Base-by-base conservation (phyloP, 2,888 invertebrate species). In the Syrphus vitripennis region DNA sequence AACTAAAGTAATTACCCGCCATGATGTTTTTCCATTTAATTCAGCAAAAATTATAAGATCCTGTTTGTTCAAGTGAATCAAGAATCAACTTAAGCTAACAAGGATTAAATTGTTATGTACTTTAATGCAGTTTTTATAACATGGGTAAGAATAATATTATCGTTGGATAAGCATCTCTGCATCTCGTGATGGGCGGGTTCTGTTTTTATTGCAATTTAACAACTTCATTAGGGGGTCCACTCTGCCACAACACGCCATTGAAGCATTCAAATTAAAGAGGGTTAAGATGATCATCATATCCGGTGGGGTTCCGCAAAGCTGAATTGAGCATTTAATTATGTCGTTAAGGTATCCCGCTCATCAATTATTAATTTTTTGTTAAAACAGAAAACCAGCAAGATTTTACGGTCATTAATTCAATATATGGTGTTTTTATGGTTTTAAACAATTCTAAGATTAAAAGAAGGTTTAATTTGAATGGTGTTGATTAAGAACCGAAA, bases 291-390 rank as follows among this genome's bases (percentile, higher is more conserved):
- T 77, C 40, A 55, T 10, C 82, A 59, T 55, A 59, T 42, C 67
- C 42, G 45, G 21, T 26, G 57, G 42, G 37, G 69, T 48, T 63
- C 63, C 42, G 53, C 71, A 37, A 45, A 72, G 59, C 50, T 50
- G 59, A 59, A 59, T 76, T 45, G 24, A 26, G 10, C 48, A 53
- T 67, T 80, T 76, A 80, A 84, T 84, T 80, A 53, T 67, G 61
- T 84, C 83, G 80, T 84, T 71, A 84, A 84, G 67, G 67, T 67
- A 84, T 80, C n/a, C n/a, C 80, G 53, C 42, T 76, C 80, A 76
- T 80, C 71, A 80, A 76, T 61, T 67, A 21, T 29, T 16, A 19
- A 31, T 14, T 1, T 16, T 31, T 45, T 19, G 19, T 29, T 19
- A n/a, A n/a, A 24, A 26, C 40, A 4, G 10, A 63, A 63, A 63